Conservation (phyloP, 2,113 vertebrate genomes). For the Donacobius atricapilla region DNA sequence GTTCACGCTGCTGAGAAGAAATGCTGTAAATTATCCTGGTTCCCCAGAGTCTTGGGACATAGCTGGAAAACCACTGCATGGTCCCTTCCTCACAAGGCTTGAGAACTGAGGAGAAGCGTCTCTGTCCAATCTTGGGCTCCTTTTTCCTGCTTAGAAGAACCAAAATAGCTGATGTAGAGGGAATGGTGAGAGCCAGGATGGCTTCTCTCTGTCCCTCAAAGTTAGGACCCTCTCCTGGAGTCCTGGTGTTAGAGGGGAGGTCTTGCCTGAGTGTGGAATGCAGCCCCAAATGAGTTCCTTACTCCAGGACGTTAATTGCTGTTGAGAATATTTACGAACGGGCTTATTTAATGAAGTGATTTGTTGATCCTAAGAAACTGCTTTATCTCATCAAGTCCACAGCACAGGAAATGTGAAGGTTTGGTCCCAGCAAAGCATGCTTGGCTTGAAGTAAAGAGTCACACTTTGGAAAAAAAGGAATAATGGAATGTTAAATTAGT, state of each 20-base stretch:
- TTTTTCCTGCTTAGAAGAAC: neutral
- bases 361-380: constrained; percentile 53
- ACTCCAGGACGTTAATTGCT: neutral
- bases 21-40: neutral
- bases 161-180: neutral
- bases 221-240: neutral
- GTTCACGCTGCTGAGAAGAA: neutral
- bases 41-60: neutral
- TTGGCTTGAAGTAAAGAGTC: constrained; percentile 45
- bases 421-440: constrained; percentile 39
- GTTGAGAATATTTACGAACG: neutral
- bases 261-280: neutral
- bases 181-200: neutral
- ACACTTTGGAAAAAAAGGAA: neutral
- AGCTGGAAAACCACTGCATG: neutral
- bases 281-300: neutral
- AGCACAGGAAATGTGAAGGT: constrained; percentile 47
- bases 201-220: neutral
- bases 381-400: constrained; percentile 37
- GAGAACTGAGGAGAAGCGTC: neutral
- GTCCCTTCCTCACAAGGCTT: neutral
- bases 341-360: constrained; percentile 33
- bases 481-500: constrained; percentile 42
- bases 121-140: neutral
- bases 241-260: neutral